phyloP scores from a whole-genome alignment of 2,113 vertebrate species.

The Crotalus tigris region DNA sequence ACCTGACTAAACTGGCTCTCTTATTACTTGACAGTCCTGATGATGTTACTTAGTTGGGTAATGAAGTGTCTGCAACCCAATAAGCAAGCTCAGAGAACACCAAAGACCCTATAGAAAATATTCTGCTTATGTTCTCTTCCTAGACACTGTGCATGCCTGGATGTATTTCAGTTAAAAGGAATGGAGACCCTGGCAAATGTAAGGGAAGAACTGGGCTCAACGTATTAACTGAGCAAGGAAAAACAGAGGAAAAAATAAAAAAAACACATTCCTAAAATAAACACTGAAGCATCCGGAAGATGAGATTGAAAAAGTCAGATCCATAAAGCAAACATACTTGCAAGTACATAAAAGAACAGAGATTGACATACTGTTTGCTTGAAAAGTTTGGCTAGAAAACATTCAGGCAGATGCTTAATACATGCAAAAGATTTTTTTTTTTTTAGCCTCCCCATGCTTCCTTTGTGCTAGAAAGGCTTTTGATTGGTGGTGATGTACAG shows the following conservation, averaged over 20 bases:
- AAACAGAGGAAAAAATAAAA: background rate
- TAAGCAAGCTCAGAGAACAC: background rate
- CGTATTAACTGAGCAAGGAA: background rate
- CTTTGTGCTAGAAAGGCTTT: background rate
- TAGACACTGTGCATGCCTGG: background rate
- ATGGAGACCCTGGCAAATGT: background rate
- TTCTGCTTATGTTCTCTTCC: background rate
- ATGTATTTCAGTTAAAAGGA: background rate
- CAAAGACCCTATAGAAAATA: background rate
- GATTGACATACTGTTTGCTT: background rate
- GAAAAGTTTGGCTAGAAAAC: conserved; percentile 15
- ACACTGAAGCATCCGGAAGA: background rate
- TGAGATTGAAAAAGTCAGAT: background rate
- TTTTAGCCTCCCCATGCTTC: background rate
- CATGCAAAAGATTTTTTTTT: background rate
- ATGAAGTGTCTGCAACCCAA: background rate
- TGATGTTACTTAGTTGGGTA: background rate
- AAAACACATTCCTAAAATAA: background rate
- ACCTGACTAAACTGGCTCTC: too few species aligned
- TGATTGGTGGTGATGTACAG: background rate
- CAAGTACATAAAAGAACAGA: background rate
- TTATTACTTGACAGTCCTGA: too few species aligned
- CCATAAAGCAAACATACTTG: background rate
- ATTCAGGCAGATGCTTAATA: conserved; percentile 19
- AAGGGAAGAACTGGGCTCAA: background rate